phyloP scores from a whole-genome alignment of 64 coral and sea anemone species.

The Actinia equina region DNA sequence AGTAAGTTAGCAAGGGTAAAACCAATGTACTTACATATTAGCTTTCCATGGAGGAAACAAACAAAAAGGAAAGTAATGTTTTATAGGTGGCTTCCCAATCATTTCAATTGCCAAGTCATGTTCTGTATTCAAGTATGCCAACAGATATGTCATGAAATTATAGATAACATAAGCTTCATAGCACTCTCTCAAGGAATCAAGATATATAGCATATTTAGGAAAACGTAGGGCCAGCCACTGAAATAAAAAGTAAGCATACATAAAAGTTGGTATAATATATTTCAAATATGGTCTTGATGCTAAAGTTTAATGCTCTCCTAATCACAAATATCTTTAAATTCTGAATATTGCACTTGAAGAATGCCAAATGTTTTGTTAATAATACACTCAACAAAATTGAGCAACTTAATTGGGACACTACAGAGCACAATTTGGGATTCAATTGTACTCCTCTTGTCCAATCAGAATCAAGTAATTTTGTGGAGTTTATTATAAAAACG shows the following conservation, averaged over 20 bases:
- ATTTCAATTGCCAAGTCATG: conserved; percentile 69
- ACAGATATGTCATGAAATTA: conserved; percentile 85
- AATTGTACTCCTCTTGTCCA: no score
- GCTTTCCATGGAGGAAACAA: conserved; percentile 75
- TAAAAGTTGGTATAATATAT: neutral
- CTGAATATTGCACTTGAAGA: no score
- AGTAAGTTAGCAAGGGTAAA: no score
- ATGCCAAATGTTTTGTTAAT: no score
- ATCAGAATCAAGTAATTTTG: no score
- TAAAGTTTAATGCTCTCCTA: no score
- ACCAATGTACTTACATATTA: conserved; percentile 51
- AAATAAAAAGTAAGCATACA: neutral
- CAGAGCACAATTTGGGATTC: no score
- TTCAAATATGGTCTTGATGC: neutral
- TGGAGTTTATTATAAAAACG: no score
- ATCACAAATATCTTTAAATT: no score
- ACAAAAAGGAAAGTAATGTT: conserved; percentile 93
- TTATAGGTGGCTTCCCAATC: conserved; percentile 65
- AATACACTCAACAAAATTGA: no score
- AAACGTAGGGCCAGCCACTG: conserved; percentile 95
- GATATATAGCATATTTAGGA: conserved; percentile 92
- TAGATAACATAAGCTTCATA: conserved; percentile 96
- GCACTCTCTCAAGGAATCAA: conserved; percentile 92
- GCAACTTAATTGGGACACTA: no score
- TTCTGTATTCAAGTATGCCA: conserved; percentile 65